Evolutionary conservation across 92 coral and sea anemone species (phyloP).

Genomic region (Parazoanthus darwini): DNA sequence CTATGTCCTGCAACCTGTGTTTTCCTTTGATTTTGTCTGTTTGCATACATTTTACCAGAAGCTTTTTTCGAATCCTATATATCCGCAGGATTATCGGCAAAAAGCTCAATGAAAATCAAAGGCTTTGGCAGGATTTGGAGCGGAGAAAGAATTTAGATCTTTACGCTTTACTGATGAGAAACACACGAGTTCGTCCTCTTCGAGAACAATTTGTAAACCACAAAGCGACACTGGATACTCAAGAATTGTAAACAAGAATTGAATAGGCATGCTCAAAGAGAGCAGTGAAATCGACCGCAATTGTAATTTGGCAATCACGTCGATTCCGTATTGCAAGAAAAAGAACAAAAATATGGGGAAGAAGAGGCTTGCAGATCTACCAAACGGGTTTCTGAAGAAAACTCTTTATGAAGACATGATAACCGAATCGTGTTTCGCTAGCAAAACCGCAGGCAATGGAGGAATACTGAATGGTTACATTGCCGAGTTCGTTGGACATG

Average conservation of each 20-base stretch:
- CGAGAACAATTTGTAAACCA: slow-evolving; percentile 16
- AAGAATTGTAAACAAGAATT: slow-evolving; percentile 58
- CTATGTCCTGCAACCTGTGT: slow-evolving; percentile 64
- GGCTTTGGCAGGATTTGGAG: background rate
- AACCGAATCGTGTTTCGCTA: slow-evolving; percentile 55
- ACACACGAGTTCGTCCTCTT: background rate
- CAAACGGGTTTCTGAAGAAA: slow-evolving; percentile 68
- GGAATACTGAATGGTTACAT: slow-evolving; percentile 77
- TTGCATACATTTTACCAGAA: slow-evolving; percentile 64
- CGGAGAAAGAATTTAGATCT: slow-evolving; percentile 1
- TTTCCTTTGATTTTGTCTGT: slow-evolving; percentile 67
- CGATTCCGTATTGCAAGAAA: slow-evolving; percentile 14
- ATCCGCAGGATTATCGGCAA: slow-evolving; percentile 36
- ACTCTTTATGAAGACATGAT: slow-evolving; percentile 69
- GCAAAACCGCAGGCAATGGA: slow-evolving; percentile 48
- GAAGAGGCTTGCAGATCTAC: slow-evolving; percentile 61
- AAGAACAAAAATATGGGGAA: slow-evolving; percentile 57
- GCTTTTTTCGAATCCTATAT: slow-evolving; percentile 36
- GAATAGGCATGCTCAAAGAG: slow-evolving; percentile 35
- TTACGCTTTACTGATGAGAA: slow-evolving; percentile 1
- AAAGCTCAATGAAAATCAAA: background rate
- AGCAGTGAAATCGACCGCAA: slow-evolving; percentile 53
- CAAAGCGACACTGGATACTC: slow-evolving; percentile 48
- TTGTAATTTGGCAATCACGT: slow-evolving; percentile 33
- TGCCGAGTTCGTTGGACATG: slow-evolving; percentile 73